phyloP scores from a whole-genome alignment of 2,888 invertebrate species.

The Miltochrista miniata region DNA sequence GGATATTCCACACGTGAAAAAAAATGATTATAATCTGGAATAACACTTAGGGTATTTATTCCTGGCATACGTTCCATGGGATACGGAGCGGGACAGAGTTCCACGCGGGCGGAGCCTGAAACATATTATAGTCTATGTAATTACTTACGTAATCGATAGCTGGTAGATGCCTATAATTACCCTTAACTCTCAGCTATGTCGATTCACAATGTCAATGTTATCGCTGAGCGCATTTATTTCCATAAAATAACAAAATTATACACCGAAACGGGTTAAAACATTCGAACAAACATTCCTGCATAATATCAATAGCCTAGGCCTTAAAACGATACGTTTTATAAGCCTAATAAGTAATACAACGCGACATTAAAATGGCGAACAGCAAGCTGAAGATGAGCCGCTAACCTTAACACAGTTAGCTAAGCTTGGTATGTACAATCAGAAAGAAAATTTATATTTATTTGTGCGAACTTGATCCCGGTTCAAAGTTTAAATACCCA shows the following conservation, averaged over 20 bases:
- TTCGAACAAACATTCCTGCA: not conserved
- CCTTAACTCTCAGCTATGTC: no score
- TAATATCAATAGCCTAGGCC: not conserved
- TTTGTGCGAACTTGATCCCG: no score
- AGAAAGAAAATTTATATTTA: not conserved
- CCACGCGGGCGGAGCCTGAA: no score
- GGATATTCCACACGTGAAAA: no score
- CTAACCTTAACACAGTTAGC: conserved; percentile 36
- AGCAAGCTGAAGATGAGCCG: conserved; percentile 31
- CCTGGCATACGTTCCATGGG: no score
- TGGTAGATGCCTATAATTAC: no score
- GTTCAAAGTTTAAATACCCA: no score
- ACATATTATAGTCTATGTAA: no score
- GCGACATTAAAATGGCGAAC: conserved; percentile 10
- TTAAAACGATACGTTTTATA: not conserved
- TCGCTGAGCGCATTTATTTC: not conserved
- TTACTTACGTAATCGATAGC: no score
- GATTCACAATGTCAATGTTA: not conserved
- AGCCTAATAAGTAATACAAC: conserved; percentile 11
- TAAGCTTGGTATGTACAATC: not conserved
- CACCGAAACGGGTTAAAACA: not conserved
- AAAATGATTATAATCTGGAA: no score
- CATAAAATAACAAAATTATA: not conserved
- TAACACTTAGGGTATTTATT: no score
- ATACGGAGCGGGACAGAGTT: no score